Evolutionary conservation across 2,888 invertebrate species (phyloP).

Genomic region (Drosophila kuntzei): DNA sequence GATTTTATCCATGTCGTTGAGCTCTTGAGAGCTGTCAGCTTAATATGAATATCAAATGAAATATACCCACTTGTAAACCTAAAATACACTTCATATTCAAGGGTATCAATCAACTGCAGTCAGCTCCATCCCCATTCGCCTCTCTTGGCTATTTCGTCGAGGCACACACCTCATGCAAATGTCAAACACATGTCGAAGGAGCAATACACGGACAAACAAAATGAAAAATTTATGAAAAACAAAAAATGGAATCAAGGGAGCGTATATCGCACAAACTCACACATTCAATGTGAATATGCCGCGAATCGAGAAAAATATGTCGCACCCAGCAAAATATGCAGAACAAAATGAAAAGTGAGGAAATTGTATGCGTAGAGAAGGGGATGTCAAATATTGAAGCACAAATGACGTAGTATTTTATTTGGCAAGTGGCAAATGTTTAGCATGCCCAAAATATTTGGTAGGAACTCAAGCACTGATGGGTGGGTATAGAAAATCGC

Average conservation of each 20-base stretch:
- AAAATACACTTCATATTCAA: slow-evolving; percentile 20
- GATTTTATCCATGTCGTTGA: not conserved
- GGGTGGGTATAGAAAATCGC: slow-evolving; percentile 53
- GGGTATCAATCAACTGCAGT: slow-evolving; percentile 68
- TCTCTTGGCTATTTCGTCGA: not conserved
- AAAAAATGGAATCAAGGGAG: slow-evolving; percentile 49
- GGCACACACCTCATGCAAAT: slow-evolving; percentile 55
- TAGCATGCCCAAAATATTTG: slow-evolving; percentile 62
- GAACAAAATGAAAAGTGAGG: slow-evolving; percentile 17
- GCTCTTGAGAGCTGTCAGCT: not conserved
- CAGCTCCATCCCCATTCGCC: not conserved
- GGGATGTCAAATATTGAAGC: slow-evolving; percentile 40
- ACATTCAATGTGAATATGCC: slow-evolving; percentile 35
- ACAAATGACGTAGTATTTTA: slow-evolving; percentile 69
- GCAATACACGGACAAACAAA: slow-evolving; percentile 72
- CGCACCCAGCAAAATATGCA: slow-evolving; percentile 28
- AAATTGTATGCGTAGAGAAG: slow-evolving; percentile 11
- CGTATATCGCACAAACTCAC: slow-evolving; percentile 23
- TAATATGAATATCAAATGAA: slow-evolving; percentile 3
- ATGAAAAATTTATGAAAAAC: slow-evolving; percentile 70
- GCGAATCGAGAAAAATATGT: slow-evolving; percentile 65
- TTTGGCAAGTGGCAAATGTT: slow-evolving; percentile 72
- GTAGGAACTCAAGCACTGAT: slow-evolving; percentile 25
- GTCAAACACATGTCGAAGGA: slow-evolving; percentile 77
- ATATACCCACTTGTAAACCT: slow-evolving; percentile 2